Evolutionary conservation across 2,797 vertebrate species (phyloP).

Genomic region (Acanthis flammea): DNA sequence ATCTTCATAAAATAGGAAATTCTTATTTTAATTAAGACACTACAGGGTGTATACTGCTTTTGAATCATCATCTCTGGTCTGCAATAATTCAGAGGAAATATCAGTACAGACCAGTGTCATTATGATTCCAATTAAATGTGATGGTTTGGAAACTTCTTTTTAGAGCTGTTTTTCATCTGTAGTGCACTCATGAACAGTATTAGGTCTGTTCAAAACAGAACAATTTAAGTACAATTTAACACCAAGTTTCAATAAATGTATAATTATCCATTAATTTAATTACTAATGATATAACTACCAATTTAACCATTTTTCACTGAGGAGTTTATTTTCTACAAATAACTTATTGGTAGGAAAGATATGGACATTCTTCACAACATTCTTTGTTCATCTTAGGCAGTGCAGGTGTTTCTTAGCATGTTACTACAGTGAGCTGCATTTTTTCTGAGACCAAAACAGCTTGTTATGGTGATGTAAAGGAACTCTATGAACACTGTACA

Average conservation of each 20-base stretch:
- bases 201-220: background rate
- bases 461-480: background rate
- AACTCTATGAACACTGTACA: background rate
- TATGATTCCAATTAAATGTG: background rate
- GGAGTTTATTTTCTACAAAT: background rate
- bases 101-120: background rate
- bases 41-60: background rate
- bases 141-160: background rate
- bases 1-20: background rate
- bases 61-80: background rate
- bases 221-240: background rate
- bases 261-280: background rate
- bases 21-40: background rate
- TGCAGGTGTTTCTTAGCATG: background rate
- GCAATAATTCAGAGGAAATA: background rate
- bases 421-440: background rate
- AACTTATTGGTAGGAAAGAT: background rate
- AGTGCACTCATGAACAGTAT: background rate
- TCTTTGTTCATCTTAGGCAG: background rate
- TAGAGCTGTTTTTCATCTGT: background rate
- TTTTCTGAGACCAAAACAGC: background rate
- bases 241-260: background rate
- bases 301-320: background rate
- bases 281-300: background rate
- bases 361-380: background rate